Percentiles rank a stretch among this genome's conserved stretches.
Conservation (phyloP, 2,888 invertebrate genomes). For the Sesia bembeciformis region DNA sequence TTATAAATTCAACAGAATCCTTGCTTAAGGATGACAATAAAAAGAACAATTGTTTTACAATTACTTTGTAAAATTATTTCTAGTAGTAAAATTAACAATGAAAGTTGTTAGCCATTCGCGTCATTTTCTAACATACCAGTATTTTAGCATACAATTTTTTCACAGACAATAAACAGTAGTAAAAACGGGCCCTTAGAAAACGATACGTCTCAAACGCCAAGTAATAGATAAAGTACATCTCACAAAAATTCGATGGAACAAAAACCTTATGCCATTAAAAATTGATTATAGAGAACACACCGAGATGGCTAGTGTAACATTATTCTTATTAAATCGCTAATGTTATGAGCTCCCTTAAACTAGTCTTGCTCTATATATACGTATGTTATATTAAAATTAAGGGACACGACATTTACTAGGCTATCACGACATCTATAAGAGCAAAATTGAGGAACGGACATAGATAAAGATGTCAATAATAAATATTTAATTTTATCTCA, state of each 20-base stretch:
- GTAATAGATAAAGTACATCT: background rate
- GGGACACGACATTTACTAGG: slow-evolving; percentile 68
- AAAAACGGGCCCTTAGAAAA: background rate
- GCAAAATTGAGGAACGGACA: slow-evolving; percentile 71
- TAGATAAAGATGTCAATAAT: slow-evolving; percentile 37
- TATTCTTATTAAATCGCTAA: slow-evolving; percentile 30
- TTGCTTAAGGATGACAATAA: background rate
- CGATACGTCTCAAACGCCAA: background rate
- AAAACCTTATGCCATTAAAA: slow-evolving; percentile 21
- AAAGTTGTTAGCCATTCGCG: no score
- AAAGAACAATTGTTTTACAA: background rate
- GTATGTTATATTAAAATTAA: background rate
- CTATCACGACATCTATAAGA: slow-evolving; percentile 73
- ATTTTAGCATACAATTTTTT: no score
- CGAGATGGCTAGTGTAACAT: slow-evolving; percentile 31
- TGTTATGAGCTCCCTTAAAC: slow-evolving; percentile 60
- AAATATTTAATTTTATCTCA: slow-evolving; percentile 15
- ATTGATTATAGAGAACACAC: slow-evolving; percentile 45
- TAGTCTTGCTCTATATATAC: background rate
- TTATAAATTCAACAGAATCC: background rate
- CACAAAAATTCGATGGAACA: slow-evolving; percentile 22
- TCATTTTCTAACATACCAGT: no score
- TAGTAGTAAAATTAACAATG: no score
- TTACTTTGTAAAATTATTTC: background rate
- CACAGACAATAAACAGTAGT: no score